These are phyloP conservation scores for Rhagium mordax DNA, from an alignment of 2,888 invertebrate genomes.

Conservation along the genomic window DNA sequence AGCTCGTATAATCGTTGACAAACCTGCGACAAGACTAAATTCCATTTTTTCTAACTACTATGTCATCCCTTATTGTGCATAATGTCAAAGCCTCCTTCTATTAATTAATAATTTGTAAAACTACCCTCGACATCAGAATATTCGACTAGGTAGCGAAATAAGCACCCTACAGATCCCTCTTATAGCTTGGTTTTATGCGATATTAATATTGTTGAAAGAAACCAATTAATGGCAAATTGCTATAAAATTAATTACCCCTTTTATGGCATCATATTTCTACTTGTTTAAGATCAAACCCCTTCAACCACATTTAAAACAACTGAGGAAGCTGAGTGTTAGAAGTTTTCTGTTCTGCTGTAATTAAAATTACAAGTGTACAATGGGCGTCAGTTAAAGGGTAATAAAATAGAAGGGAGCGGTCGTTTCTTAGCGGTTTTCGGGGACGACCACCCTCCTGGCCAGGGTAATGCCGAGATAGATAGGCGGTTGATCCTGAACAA, in stretches of 20 bases:
- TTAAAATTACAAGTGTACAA: conserved; percentile 53
- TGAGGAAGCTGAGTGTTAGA: conserved; percentile 35
- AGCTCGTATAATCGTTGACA: too few relatives aligned
- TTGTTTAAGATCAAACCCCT: conserved; percentile 38
- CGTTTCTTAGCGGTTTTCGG: conserved; percentile 50
- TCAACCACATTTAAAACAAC: conserved; percentile 32
- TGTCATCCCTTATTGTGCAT: neutral
- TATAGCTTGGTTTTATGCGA: conserved; percentile 39
- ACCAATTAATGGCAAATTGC: conserved; percentile 53
- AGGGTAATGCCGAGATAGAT: conserved; percentile 63
- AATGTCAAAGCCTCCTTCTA: conserved; percentile 6
- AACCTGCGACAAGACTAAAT: too few relatives aligned
- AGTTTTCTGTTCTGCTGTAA: conserved; percentile 42
- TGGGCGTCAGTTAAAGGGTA: conserved; percentile 46
- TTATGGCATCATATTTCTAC: conserved; percentile 50
- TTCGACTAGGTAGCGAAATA: conserved; percentile 30
- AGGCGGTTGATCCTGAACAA: conserved; percentile 68
- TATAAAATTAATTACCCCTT: conserved; percentile 59
- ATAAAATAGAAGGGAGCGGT: conserved; percentile 48
- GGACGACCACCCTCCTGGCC: conserved; percentile 34
- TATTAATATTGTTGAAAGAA: conserved; percentile 54
- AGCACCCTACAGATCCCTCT: conserved; percentile 38
- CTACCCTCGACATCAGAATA: conserved; percentile 15
- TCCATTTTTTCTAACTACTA: too few relatives aligned
- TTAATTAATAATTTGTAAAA: conserved; percentile 17